Percentiles rank a stretch among this genome's conserved stretches.
Evolutionary conservation across 2,113 vertebrate species (phyloP).

Genomic region (Ctenodactylus gundi): DNA sequence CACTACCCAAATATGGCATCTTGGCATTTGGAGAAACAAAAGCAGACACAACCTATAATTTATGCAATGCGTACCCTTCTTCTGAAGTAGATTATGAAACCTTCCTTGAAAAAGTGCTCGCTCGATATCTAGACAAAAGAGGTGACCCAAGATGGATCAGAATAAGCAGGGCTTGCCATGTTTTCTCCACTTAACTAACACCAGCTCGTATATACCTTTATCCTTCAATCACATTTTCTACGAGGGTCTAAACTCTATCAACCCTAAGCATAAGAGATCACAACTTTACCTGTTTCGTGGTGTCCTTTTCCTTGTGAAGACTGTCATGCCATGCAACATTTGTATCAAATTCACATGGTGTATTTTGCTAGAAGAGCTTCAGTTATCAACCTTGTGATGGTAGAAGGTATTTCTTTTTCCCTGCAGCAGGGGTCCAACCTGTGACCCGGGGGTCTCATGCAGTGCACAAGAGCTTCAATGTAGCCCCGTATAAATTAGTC

Average conservation of each 20-base stretch:
- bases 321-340: neutral
- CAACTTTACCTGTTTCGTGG: neutral
- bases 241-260: accelerated
- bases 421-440: no score
- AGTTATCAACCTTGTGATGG: no score
- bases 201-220: no score
- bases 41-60: neutral
- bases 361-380: neutral
- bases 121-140: neutral
- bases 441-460: no score
- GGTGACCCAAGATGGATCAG: no score
- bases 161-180: neutral
- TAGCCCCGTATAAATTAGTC: no score
- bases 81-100: neutral
- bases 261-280: neutral
- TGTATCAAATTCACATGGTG: neutral
- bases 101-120: neutral
- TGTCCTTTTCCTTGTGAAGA: neutral
- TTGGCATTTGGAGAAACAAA: neutral
- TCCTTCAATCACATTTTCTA: neutral
- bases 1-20: neutral
- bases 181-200: neutral
- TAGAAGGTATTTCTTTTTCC: neutral
- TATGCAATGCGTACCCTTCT: neutral
- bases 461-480: no score